These are phyloP conservation scores for Pantherophis alleghaniensis DNA, from an alignment of 2,797 vertebrate species.

Conservation along the genomic window DNA sequence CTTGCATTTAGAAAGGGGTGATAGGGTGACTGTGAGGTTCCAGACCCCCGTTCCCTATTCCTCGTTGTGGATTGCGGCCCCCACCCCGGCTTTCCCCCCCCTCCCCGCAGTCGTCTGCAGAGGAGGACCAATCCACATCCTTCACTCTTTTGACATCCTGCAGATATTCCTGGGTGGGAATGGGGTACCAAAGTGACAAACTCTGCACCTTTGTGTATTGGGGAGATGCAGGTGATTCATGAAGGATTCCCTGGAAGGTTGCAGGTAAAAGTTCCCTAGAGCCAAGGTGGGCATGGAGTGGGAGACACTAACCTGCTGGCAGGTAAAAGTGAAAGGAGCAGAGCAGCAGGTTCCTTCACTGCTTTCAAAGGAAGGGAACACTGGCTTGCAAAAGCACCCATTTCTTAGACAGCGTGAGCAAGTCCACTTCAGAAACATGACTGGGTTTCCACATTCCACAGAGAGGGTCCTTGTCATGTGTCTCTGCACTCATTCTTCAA, in stretches of 20 bases:
- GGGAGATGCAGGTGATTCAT: background rate
- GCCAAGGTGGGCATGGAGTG: background rate
- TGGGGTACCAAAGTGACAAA: background rate
- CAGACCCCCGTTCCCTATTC: background rate
- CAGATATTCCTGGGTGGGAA: background rate
- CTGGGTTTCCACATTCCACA: background rate
- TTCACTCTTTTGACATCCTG: slow-evolving; percentile 74
- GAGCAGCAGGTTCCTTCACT: background rate
- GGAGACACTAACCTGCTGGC: background rate
- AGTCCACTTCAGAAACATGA: background rate
- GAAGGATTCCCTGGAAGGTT: background rate
- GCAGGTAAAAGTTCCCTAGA: background rate
- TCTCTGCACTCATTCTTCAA: background rate
- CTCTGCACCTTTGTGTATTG: slow-evolving; percentile 5
- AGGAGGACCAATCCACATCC: slow-evolving; percentile 77
- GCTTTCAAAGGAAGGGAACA: background rate
- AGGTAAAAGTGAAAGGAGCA: background rate
- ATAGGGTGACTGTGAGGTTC: slow-evolving; percentile 35
- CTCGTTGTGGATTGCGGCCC: slow-evolving; percentile 76
- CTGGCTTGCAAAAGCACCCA: background rate
- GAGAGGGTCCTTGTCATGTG: background rate
- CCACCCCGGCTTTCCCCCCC: background rate
- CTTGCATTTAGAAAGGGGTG: slow-evolving; percentile 28
- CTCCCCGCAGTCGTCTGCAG: slow-evolving; percentile 69
- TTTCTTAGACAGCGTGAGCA: background rate